Conservation (phyloP, 2,888 invertebrate genomes). For the Bellardia pandia region DNA sequence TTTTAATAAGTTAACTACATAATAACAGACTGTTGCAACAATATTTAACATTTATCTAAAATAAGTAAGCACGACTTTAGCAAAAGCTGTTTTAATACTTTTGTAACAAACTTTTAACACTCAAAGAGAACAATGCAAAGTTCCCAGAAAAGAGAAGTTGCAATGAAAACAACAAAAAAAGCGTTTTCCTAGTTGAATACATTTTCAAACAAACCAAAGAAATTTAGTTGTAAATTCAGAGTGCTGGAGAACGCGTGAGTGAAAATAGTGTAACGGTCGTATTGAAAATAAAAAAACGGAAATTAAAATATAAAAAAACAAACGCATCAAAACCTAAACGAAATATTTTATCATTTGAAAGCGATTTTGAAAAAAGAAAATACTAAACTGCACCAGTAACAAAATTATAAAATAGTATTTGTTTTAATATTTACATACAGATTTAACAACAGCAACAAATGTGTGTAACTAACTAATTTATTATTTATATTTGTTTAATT, state of each 20-base stretch:
- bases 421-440: slow-evolving; percentile 7
- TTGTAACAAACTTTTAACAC: slow-evolving; percentile 37
- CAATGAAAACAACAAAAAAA: slow-evolving; percentile 35
- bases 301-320: slow-evolving; percentile 17
- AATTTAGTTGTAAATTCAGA: slow-evolving; percentile 63
- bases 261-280: slow-evolving; percentile 52
- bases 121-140: slow-evolving; percentile 27
- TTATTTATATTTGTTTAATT: slow-evolving; percentile 20
- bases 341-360: slow-evolving; percentile 42
- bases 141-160: slow-evolving; percentile 22
- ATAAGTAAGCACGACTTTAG: slow-evolving; percentile 44
- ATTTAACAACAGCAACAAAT: slow-evolving; percentile 48
- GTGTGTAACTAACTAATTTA: slow-evolving; percentile 61
- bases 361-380: slow-evolving; percentile 24
- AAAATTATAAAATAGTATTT: slow-evolving; percentile 21
- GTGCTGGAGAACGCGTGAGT: slow-evolving; percentile 67
- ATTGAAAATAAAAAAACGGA: slow-evolving; percentile 44
- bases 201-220: slow-evolving; percentile 33
- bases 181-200: not conserved
- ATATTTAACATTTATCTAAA: slow-evolving; percentile 15
- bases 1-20: slow-evolving; percentile 34
- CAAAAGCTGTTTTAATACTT: slow-evolving; percentile 18
- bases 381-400: slow-evolving; percentile 54
- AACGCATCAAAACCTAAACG: slow-evolving; percentile 21
- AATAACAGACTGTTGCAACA: not conserved